These are phyloP conservation scores for Drosophila fulvimacula DNA, from an alignment of 2,888 invertebrate genomes.

Conservation along the genomic window DNA sequence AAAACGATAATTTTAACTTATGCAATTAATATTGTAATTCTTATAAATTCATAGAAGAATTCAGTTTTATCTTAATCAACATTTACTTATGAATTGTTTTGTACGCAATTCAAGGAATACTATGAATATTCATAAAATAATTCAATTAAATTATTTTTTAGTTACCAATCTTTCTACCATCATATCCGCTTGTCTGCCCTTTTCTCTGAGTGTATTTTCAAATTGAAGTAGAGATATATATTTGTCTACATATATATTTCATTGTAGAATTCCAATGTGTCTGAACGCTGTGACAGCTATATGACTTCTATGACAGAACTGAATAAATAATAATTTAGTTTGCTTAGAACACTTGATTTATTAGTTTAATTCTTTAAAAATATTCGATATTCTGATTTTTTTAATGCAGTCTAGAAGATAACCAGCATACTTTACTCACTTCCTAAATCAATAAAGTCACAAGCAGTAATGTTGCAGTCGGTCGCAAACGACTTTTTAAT, in stretches of 20 bases:
- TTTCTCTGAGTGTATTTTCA: conserved; percentile 5
- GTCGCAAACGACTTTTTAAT: neutral
- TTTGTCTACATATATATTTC: neutral
- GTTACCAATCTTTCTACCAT: neutral
- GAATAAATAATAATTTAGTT: conserved; percentile 11
- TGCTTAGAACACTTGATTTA: conserved; percentile 5
- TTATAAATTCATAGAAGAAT: neutral
- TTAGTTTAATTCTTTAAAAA: neutral
- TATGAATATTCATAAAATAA: neutral
- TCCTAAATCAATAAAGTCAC: neutral
- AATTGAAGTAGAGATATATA: neutral
- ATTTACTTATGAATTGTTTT: neutral
- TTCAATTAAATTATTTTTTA: neutral
- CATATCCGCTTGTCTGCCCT: neutral
- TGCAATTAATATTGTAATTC: neutral
- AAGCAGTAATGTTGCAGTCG: neutral
- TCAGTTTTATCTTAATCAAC: neutral
- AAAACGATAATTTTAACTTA: neutral
- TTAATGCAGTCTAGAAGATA: neutral
- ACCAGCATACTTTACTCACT: neutral
- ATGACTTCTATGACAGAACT: conserved; percentile 1
- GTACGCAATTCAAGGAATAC: neutral
- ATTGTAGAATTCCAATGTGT: conserved; percentile 10
- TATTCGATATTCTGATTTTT: neutral
- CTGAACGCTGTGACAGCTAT: conserved; percentile 7